Percentiles rank a stretch among this genome's conserved stretches.
Evolutionary conservation across 1,140 invertebrate genomes (phyloP).

Genomic region (Capitella teleta): DNA sequence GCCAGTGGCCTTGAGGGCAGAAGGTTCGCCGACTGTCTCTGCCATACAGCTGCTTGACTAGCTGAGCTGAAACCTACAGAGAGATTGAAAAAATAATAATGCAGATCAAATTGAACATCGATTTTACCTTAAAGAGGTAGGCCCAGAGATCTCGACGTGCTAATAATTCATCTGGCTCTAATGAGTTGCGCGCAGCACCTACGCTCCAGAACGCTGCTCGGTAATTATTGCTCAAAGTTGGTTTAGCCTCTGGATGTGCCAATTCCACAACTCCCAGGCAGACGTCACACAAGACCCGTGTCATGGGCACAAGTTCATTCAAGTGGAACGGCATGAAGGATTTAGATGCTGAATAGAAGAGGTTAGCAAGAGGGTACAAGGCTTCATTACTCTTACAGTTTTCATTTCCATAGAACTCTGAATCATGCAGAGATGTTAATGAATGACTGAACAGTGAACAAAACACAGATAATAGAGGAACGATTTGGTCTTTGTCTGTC

Average conservation of each 20-base stretch:
- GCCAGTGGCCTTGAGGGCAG: slow-evolving; percentile 67
- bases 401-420: slow-evolving; percentile 57
- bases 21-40: slow-evolving; percentile 66
- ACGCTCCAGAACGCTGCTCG: slow-evolving; percentile 2
- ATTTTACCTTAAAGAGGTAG: slow-evolving; percentile 51
- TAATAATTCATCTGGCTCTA: slow-evolving; percentile 16
- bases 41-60: slow-evolving; percentile 68
- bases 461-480: slow-evolving; percentile 71
- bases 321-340: slow-evolving; percentile 45
- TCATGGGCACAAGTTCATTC: slow-evolving; percentile 43
- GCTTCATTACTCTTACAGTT: slow-evolving; percentile 15
- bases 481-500: slow-evolving; percentile 57
- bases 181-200: neutral
- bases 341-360: neutral
- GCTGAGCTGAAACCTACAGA: slow-evolving; percentile 51
- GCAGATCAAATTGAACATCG: too few species aligned
- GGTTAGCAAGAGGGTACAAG: too few species aligned
- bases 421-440: slow-evolving; percentile 74
- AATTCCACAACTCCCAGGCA: slow-evolving; percentile 79
- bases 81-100: too few species aligned
- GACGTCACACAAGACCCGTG: slow-evolving; percentile 51
- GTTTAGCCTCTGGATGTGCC: slow-evolving; percentile 71
- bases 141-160: slow-evolving; percentile 43
- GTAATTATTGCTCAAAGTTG: slow-evolving; percentile 27
- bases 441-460: slow-evolving; percentile 72